Conservation (phyloP, 2,113 vertebrate species). For the Sylvietta virens region DNA sequence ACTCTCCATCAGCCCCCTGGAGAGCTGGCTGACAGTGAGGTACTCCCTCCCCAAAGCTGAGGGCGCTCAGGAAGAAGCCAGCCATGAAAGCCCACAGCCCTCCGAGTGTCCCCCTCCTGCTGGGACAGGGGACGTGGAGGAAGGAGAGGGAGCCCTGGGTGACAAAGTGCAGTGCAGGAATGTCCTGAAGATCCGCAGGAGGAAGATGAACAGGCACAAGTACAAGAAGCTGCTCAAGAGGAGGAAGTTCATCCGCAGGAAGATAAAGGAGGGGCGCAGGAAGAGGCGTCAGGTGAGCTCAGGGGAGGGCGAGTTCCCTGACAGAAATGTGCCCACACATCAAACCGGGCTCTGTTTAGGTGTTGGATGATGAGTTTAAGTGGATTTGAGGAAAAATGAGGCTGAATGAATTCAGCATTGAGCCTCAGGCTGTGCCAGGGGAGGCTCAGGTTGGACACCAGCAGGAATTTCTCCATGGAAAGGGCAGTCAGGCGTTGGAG, state of each 20-base stretch:
- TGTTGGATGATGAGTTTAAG: accelerated
- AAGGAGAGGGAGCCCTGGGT: background rate
- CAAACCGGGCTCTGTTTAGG: accelerated
- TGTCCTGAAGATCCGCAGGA: constrained; percentile 85
- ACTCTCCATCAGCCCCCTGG: constrained; percentile 87
- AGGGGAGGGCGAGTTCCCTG: background rate
- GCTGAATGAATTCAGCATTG: background rate
- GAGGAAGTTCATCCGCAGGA: constrained; percentile 80
- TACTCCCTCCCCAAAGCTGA: constrained; percentile 77
- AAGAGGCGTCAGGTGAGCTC: constrained; percentile 77
- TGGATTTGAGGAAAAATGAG: background rate
- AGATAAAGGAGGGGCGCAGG: constrained; percentile 73
- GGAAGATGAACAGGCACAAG: constrained; percentile 93
- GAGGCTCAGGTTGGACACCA: background rate
- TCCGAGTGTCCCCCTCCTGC: constrained; percentile 41
- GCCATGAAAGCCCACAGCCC: background rate
- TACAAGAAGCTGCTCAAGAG: constrained; percentile 88
- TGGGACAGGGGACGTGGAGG: background rate
- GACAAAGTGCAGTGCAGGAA: constrained; percentile 75
- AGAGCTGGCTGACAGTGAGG: constrained; percentile 87
- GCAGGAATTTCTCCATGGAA: background rate
- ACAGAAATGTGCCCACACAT: accelerated
- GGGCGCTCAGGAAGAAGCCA: background rate
- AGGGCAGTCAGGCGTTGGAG: too few species aligned
- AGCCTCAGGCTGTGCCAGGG: background rate